Evolutionary conservation across 2,113 vertebrate species (phyloP), one percentile per base, ranked within the genome.

Genomic region (Melanocharis versteri): DNA sequence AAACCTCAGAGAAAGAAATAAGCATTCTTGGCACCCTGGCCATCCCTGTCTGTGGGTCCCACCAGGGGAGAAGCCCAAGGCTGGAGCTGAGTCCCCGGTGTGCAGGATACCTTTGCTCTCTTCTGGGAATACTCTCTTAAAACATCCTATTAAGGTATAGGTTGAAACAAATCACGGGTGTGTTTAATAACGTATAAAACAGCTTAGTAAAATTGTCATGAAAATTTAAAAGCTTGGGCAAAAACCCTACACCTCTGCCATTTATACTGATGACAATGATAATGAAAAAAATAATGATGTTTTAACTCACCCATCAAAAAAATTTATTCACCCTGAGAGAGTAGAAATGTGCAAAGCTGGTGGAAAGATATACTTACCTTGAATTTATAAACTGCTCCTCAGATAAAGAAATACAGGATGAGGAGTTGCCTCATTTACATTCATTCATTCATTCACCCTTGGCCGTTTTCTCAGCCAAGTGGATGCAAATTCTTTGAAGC

Each of bases 211-310:
- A 96, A 92, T 96, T 96, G 93, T 96, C 96, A 96, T 96, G 96
- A 97, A 96, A 96, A 97, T 97, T 97, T 97, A 96, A 96, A 96
- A 93, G 96, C 92, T 94, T 79, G 92, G 93, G 92, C 92, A 95
- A 96, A 96, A 92, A 12, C 73, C 69, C 83, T 90, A 87, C 85
- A 96, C 93, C 96, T 96, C 90, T 96, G 88, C 86, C 96, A 94
- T 96, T 96, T 96, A 92, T 94, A 96, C 92, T 87, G 96, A 97
- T 96, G 96, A 95, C 94, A 96, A 95, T 82, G 94, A 94, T 96
- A 95, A 97, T 94, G 95, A 96, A 95, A 97, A 96, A 96, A 96
- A 96, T 96, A 96, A 97, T 92, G 94, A 94, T 95, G 93, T 93
- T 96, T 96, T 96, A 96, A 96, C 93, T 96, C 83, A 93, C 76